Percentiles rank a stretch among this genome's conserved stretches.
These are phyloP conservation scores for Sebastes trivittatus DNA, from an alignment of 2,797 vertebrate species.

Conservation along the genomic window DNA sequence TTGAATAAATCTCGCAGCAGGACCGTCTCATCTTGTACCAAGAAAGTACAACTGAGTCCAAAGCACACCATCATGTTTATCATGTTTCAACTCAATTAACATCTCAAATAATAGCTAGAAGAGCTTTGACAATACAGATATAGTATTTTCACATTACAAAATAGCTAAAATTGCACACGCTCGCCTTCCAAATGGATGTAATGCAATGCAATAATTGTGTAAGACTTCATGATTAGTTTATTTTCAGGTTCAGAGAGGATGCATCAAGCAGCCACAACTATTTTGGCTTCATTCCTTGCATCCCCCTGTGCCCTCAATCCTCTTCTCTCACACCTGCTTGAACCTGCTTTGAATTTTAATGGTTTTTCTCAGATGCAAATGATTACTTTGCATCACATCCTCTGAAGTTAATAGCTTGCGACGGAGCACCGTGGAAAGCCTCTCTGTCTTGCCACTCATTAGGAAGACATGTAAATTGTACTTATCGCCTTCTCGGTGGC, in stretches of 20 bases:
- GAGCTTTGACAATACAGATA: background rate
- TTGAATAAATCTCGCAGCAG: slow-evolving; percentile 9
- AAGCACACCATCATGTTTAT: background rate
- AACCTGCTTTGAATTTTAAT: slow-evolving; percentile 76
- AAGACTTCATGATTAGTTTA: slow-evolving; percentile 19
- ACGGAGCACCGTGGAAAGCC: slow-evolving; percentile 55
- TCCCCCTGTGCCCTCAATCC: slow-evolving; percentile 29
- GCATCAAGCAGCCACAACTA: slow-evolving; percentile 9
- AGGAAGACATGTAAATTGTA: slow-evolving; percentile 76
- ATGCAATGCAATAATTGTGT: background rate
- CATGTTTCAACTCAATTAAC: background rate
- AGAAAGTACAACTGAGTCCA: slow-evolving; percentile 3
- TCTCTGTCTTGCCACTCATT: slow-evolving; percentile 62
- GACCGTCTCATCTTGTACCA: background rate
- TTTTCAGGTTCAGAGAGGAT: slow-evolving; percentile 29
- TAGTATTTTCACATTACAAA: background rate
- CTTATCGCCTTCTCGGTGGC: slow-evolving; percentile 67
- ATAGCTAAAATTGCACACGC: background rate
- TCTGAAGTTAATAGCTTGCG: slow-evolving; percentile 74
- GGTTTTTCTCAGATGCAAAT: slow-evolving; percentile 71
- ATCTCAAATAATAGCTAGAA: background rate
- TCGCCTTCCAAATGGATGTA: background rate
- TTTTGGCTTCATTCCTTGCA: slow-evolving; percentile 15
- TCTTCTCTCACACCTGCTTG: slow-evolving; percentile 68
- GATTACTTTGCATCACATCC: slow-evolving; percentile 70